Conservation (phyloP, 30 jellyfish, hydroid and myxozoan species). For the Aurelia sp. region DNA sequence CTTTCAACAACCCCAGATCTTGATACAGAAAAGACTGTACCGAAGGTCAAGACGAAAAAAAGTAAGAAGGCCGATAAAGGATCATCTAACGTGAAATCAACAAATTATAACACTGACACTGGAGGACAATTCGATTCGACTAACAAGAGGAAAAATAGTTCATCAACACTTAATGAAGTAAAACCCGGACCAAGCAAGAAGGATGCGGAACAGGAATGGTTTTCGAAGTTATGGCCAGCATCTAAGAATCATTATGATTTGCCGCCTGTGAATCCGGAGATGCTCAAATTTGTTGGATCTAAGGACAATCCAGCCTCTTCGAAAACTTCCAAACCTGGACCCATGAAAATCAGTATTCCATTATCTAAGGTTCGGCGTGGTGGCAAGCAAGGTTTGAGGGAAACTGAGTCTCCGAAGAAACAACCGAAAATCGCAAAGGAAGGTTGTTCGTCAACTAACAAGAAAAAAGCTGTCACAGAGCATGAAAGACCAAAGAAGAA, state of each 20-base stretch:
- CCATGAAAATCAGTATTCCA: slow-evolving; percentile 39
- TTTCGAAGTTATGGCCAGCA: slow-evolving; percentile 31
- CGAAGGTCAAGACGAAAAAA: slow-evolving; percentile 11
- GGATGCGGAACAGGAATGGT: slow-evolving; percentile 62
- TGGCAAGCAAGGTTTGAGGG: slow-evolving; percentile 11
- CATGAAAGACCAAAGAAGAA: slow-evolving; percentile 2
- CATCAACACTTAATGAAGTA: slow-evolving; percentile 34
- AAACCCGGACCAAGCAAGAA: slow-evolving; percentile 36
- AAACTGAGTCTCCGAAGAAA: slow-evolving; percentile 8
- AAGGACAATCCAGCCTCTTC: background rate
- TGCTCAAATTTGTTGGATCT: slow-evolving; percentile 27
- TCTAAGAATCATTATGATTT: slow-evolving; percentile 28
- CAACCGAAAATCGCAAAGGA: slow-evolving; percentile 13
- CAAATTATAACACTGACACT: background rate
- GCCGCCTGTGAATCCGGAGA: slow-evolving; percentile 59
- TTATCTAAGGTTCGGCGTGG: slow-evolving; percentile 23
- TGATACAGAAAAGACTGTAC: slow-evolving; percentile 14
- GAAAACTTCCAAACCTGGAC: slow-evolving; percentile 20
- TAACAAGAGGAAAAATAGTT: slow-evolving; percentile 2
- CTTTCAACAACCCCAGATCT: slow-evolving; percentile 2
- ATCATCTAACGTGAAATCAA: background rate
- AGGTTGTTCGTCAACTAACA: background rate
- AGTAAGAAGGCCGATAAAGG: background rate
- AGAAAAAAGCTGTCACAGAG: background rate
- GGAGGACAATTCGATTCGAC: background rate